phyloP scores from a whole-genome alignment of 2,797 vertebrate species.

The Cichlasoma orientale region DNA sequence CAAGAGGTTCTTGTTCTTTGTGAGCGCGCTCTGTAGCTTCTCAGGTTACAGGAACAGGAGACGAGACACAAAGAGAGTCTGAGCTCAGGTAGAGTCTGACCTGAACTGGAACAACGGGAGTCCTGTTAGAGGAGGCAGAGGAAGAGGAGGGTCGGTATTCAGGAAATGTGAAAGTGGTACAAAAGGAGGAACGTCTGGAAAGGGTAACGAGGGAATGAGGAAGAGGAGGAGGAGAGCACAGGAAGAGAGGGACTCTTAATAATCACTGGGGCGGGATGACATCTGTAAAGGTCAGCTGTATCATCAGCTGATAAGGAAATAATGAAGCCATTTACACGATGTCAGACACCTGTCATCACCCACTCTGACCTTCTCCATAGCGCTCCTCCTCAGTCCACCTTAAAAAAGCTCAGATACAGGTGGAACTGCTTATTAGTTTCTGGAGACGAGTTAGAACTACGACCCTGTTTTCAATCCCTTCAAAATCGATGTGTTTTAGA shows the following conservation, averaged over 20 bases:
- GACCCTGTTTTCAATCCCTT: too few relatives aligned
- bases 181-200: background rate
- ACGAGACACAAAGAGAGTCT: slow-evolving; percentile 50
- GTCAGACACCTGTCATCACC: background rate
- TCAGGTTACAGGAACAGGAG: slow-evolving; percentile 77
- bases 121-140: slow-evolving; percentile 27
- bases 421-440: background rate
- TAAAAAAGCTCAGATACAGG: too few relatives aligned
- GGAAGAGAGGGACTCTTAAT: background rate
- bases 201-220: background rate
- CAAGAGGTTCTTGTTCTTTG: slow-evolving; percentile 57
- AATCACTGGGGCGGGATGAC: background rate
- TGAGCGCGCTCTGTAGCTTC: slow-evolving; percentile 49
- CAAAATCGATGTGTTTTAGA: too few relatives aligned
- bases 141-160: background rate
- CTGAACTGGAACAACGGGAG: slow-evolving; percentile 46
- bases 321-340: background rate
- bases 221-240: background rate
- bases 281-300: slow-evolving; percentile 7
- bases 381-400: background rate
- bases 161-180: background rate
- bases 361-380: slow-evolving; percentile 7
- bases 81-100: slow-evolving; percentile 61
- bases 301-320: slow-evolving; percentile 3
- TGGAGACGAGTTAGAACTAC: background rate